Conservation (phyloP, 2,113 vertebrate genomes). For the Crotalus viridis region DNA sequence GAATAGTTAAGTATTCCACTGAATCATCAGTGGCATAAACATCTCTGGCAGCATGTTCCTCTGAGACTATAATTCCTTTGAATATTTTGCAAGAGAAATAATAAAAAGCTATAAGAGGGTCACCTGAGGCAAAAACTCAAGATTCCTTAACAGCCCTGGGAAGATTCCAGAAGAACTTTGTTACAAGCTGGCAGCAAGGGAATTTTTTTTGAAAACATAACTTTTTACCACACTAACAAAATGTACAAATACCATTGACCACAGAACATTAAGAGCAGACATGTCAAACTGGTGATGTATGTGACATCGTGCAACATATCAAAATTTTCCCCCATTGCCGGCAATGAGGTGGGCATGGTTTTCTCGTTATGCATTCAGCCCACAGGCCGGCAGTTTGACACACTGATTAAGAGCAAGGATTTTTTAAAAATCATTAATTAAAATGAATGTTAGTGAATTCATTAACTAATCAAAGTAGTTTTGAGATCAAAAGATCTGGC, state of each 20-base stretch:
- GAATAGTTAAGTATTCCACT: slow-evolving; percentile 8
- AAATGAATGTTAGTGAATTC: neutral
- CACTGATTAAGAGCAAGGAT: neutral
- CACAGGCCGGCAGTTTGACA: too few species aligned
- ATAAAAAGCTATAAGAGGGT: slow-evolving; percentile 28
- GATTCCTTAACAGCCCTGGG: neutral
- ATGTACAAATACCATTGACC: neutral
- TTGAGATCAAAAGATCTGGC: neutral
- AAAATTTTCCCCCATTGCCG: too few species aligned
- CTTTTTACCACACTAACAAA: neutral
- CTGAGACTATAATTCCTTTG: slow-evolving; percentile 23
- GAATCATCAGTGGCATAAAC: slow-evolving; percentile 17
- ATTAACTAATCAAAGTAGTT: neutral
- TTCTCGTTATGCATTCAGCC: too few species aligned
- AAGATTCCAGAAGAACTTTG: neutral
- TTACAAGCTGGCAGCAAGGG: neutral
- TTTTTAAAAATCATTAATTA: neutral
- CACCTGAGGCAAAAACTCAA: slow-evolving; percentile 21
- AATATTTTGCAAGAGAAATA: slow-evolving; percentile 26
- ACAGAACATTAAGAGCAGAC: neutral
- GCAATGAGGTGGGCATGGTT: too few species aligned
- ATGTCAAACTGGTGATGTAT: too few species aligned
- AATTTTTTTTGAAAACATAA: neutral
- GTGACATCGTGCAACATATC: too few species aligned
- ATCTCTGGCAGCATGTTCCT: neutral